phyloP scores from a whole-genome alignment of 1,140 invertebrate species.

The Meloidogyne floridensis region DNA sequence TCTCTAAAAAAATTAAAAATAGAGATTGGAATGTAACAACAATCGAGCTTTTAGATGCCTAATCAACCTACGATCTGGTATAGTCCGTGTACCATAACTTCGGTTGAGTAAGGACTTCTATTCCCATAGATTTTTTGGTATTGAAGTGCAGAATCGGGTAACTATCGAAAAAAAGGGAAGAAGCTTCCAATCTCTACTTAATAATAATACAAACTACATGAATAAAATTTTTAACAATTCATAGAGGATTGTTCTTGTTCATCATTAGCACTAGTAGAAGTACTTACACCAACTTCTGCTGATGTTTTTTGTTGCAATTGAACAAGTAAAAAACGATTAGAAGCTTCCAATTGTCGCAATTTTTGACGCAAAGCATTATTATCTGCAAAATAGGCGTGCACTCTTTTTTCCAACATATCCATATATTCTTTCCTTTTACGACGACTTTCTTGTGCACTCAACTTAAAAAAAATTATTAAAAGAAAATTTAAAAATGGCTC shows the following conservation, averaged over 20 bases:
- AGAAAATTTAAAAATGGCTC: no score
- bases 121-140: no score
- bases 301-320: constrained; percentile 19
- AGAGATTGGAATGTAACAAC: neutral
- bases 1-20: neutral
- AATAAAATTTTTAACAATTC: no score
- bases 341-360: constrained; percentile 18
- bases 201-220: neutral
- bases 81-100: no score
- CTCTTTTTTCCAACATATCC: constrained; percentile 67
- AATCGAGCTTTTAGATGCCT: no score
- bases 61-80: no score
- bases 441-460: constrained; percentile 70
- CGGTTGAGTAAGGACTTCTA: no score
- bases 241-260: no score
- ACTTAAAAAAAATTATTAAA: no score
- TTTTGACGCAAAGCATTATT: constrained; percentile 21
- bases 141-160: no score
- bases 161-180: neutral
- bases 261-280: no score
- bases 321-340: constrained; percentile 10
- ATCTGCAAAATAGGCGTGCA: constrained; percentile 48
- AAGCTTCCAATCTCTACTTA: neutral
- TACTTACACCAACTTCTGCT: neutral
- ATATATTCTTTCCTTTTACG: constrained; percentile 71